Percentiles rank a stretch among this genome's conserved stretches.
phyloP scores from a whole-genome alignment of 2,797 vertebrate genomes.

The Pelochelys cantorii region DNA sequence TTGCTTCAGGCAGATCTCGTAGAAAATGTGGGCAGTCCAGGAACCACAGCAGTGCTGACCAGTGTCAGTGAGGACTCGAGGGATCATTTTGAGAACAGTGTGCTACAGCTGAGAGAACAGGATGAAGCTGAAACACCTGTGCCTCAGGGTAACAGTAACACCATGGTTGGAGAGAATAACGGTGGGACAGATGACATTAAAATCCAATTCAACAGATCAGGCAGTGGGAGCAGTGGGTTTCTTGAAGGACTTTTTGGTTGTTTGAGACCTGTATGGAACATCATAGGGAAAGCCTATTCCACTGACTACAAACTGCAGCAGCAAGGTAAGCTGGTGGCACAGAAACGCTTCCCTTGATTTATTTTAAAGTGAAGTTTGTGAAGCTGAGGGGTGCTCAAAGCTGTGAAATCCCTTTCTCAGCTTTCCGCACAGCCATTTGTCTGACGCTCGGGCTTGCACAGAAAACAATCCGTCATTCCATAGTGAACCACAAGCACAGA shows the following conservation, averaged over 20 bases:
- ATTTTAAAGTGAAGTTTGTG: neutral
- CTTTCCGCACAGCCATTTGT: accelerated
- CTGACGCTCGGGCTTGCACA: neutral
- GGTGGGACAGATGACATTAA: slow-evolving; percentile 89
- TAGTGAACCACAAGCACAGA: accelerated
- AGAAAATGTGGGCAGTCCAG: slow-evolving; percentile 81
- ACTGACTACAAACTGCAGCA: slow-evolving; percentile 98
- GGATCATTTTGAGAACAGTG: slow-evolving; percentile 96
- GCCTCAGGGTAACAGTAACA: slow-evolving; percentile 82
- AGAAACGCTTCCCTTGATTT: neutral
- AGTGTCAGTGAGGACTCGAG: slow-evolving; percentile 91
- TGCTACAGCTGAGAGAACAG: slow-evolving; percentile 93
- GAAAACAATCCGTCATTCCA: neutral
- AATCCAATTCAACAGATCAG: slow-evolving; percentile 93
- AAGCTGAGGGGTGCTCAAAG: neutral
- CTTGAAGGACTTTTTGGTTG: slow-evolving; percentile 97
- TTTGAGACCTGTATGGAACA: slow-evolving; percentile 97
- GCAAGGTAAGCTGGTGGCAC: slow-evolving; percentile 87
- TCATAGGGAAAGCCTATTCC: slow-evolving; percentile 98
- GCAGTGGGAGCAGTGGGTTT: slow-evolving; percentile 92
- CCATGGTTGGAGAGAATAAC: slow-evolving; percentile 80
- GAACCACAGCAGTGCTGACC: slow-evolving; percentile 85
- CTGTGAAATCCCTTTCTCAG: neutral
- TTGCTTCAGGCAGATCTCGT: slow-evolving; percentile 74
- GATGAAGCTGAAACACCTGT: slow-evolving; percentile 84